These are phyloP conservation scores for Oxytorus armatus DNA, from an alignment of 2,888 invertebrate genomes.

Conservation along the genomic window DNA sequence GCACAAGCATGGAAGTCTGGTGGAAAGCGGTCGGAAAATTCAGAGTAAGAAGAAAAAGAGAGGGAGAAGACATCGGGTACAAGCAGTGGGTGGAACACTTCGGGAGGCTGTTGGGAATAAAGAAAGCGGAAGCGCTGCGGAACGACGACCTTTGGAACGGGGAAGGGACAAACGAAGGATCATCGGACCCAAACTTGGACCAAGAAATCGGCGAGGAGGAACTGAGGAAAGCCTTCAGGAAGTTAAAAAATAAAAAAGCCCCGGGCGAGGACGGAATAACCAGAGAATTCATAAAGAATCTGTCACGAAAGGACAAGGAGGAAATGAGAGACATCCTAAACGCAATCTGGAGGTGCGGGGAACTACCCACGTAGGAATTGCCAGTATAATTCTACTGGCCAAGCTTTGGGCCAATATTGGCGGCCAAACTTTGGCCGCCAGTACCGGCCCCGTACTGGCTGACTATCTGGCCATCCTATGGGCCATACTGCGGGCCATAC, in stretches of 20 bases:
- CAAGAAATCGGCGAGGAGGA: background rate
- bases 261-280: slow-evolving; percentile 33
- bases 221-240: background rate
- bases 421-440: no score
- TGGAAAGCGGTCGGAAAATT: no score
- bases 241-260: slow-evolving; percentile 29
- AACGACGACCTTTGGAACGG: background rate
- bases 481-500: no score
- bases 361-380: no score
- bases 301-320: background rate
- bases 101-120: background rate
- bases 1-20: background rate
- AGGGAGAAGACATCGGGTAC: background rate
- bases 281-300: slow-evolving; percentile 28
- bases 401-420: no score
- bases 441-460: no score
- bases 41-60: background rate
- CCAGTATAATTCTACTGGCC: no score
- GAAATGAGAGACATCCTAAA: background rate
- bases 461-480: no score
- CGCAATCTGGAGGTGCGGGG: slow-evolving; percentile 16
- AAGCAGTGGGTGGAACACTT: background rate
- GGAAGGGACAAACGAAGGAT: background rate
- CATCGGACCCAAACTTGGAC: background rate
- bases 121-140: background rate